These are phyloP conservation scores for Apodemus agrarius DNA, from an alignment of 2,797 vertebrate genomes.

Conservation along the genomic window DNA sequence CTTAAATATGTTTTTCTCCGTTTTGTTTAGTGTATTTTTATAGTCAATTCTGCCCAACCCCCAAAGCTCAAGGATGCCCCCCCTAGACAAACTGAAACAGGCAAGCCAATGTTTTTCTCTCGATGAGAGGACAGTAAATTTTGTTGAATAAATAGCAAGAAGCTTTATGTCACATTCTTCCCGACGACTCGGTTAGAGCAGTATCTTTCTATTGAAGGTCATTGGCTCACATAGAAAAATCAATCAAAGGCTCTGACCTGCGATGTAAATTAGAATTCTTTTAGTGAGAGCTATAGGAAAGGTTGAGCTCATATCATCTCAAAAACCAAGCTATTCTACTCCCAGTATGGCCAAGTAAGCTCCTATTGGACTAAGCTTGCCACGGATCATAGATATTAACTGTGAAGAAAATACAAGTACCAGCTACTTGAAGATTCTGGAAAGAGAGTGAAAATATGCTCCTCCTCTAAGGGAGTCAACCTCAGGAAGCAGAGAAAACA, in stretches of 20 bases:
- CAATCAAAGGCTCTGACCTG: slow-evolving; percentile 63
- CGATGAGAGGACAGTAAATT: slow-evolving; percentile 38
- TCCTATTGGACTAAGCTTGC: slow-evolving; percentile 1
- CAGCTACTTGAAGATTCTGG: background rate
- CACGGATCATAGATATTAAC: slow-evolving; percentile 27
- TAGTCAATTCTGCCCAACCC: background rate
- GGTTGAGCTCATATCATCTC: slow-evolving; percentile 43
- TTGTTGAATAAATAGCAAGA: slow-evolving; percentile 68
- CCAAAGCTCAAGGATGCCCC: slow-evolving; percentile 57
- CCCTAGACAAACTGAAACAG: slow-evolving; percentile 29
- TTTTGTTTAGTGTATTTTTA: slow-evolving; percentile 21
- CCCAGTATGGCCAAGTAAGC: background rate
- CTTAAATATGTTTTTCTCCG: background rate
- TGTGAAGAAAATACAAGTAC: slow-evolving; percentile 7
- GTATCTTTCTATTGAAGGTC: slow-evolving; percentile 64
- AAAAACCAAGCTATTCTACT: slow-evolving; percentile 46
- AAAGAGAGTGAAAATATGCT: background rate
- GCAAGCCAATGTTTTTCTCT: slow-evolving; percentile 37
- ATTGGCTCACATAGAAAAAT: slow-evolving; percentile 63
- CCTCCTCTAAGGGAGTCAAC: background rate
- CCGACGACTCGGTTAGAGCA: slow-evolving; percentile 31
- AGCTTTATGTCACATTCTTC: slow-evolving; percentile 52
- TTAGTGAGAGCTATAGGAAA: slow-evolving; percentile 57
- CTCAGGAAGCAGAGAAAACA: slow-evolving; percentile 19
- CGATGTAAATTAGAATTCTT: slow-evolving; percentile 70